Percentiles rank a stretch among this genome's conserved stretches.
phyloP scores from a whole-genome alignment of 2,888 invertebrate species.

The Aphodius sticticus region DNA sequence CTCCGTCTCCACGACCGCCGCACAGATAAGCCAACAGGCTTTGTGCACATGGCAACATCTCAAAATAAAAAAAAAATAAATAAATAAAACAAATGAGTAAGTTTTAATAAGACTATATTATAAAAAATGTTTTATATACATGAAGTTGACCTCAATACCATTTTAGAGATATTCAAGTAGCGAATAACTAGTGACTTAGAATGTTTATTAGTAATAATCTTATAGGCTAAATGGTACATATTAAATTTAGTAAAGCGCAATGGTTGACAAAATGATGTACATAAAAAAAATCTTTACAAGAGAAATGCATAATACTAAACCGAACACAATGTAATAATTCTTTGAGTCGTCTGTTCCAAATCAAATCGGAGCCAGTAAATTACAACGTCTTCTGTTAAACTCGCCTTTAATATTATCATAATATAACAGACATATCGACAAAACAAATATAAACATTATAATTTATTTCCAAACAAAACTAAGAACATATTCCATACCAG shows the following conservation, averaged over 20 bases:
- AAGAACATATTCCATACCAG: neutral
- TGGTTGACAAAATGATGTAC: neutral
- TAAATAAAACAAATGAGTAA: neutral
- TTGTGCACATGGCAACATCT: too few relatives aligned
- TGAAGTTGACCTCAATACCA: neutral
- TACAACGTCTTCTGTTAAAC: neutral
- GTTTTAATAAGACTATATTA: neutral
- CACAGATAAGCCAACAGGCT: too few relatives aligned
- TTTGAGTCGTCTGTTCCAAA: neutral
- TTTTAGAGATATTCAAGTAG: neutral
- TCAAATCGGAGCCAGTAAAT: neutral
- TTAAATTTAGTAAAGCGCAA: neutral
- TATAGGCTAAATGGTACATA: neutral
- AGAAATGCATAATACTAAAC: conserved; percentile 4
- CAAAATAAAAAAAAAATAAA: too few relatives aligned
- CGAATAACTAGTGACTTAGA: neutral
- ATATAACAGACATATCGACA: neutral
- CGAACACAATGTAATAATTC: neutral
- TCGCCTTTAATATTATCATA: too few relatives aligned
- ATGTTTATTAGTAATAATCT: neutral
- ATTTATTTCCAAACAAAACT: neutral
- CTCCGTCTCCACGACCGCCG: too few relatives aligned
- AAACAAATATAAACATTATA: neutral
- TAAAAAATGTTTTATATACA: neutral
- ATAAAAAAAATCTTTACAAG: neutral